phyloP scores from a whole-genome alignment of 2,113 vertebrate species.

The Pseudopipra pipra region DNA sequence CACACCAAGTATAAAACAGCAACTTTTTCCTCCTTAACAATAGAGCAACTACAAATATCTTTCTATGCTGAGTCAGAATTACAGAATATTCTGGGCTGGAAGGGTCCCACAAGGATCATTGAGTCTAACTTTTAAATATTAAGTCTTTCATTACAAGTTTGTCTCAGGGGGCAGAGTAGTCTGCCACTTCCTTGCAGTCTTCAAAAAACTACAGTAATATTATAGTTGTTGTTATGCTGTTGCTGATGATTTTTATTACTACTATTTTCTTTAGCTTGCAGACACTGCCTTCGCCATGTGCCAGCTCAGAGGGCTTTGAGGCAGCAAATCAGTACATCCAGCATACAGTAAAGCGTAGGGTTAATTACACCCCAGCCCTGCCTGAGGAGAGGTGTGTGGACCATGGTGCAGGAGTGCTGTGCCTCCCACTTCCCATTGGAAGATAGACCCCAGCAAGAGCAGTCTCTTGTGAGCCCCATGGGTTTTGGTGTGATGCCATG shows the following conservation, averaged over 20 bases:
- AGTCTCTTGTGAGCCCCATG: accelerated
- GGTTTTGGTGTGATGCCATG: accelerated
- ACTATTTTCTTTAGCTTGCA: not conserved
- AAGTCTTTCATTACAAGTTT: not conserved
- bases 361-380: not conserved
- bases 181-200: not conserved
- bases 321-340: not conserved
- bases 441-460: not conserved
- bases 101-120: not conserved
- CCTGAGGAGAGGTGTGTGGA: not conserved
- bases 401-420: accelerated
- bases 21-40: not conserved
- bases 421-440: not conserved
- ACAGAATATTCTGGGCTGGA: not conserved
- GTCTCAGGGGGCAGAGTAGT: not conserved
- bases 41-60: not conserved
- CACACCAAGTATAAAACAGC: not conserved
- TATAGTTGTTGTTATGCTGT: not conserved
- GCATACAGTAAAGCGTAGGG: accelerated
- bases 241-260: not conserved
- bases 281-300: not conserved
- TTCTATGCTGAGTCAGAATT: not conserved
- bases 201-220: not conserved
- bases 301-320: not conserved
- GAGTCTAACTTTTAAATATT: not conserved